Evolutionary conservation across 2,113 vertebrate genomes (phyloP).

Genomic region (Sorex fumeus): DNA sequence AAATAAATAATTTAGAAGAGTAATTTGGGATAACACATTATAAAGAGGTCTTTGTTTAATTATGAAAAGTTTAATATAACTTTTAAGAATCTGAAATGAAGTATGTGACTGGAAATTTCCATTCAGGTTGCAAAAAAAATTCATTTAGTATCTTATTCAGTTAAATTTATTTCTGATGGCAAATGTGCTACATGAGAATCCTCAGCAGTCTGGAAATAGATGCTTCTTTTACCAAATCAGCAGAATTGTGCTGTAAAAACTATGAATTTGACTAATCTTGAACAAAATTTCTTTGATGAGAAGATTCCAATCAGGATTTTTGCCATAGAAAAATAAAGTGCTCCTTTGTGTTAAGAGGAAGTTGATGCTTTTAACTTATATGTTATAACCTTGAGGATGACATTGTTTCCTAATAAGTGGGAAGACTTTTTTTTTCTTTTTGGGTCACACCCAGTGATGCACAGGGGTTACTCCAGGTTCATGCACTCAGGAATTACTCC

Average conservation of each 20-base stretch:
- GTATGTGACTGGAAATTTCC: constrained; percentile 34
- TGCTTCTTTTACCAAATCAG: constrained; percentile 45
- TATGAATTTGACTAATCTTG: constrained; percentile 48
- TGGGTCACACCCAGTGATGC: no score
- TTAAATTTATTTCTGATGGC: neutral
- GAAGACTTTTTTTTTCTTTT: neutral
- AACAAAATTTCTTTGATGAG: constrained; percentile 43
- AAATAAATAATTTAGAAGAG: no score
- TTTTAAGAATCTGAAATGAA: neutral
- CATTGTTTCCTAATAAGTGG: neutral
- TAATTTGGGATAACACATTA: neutral
- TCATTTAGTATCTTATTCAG: neutral
- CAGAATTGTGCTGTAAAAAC: constrained; percentile 13
- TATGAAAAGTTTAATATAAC: constrained; percentile 28
- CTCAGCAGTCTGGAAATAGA: neutral
- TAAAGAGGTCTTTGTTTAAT: constrained; percentile 14
- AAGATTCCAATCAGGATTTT: constrained; percentile 50
- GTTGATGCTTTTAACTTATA: neutral
- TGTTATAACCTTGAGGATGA: neutral
- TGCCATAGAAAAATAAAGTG: neutral
- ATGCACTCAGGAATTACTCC: no score
- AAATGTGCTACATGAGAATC: neutral
- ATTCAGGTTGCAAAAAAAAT: constrained; percentile 23
- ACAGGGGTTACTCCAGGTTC: no score
- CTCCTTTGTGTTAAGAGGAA: constrained; percentile 22